These are phyloP conservation scores for Lepidochitona cinerea DNA, from an alignment of 2,888 invertebrate species.

Conservation along the genomic window DNA sequence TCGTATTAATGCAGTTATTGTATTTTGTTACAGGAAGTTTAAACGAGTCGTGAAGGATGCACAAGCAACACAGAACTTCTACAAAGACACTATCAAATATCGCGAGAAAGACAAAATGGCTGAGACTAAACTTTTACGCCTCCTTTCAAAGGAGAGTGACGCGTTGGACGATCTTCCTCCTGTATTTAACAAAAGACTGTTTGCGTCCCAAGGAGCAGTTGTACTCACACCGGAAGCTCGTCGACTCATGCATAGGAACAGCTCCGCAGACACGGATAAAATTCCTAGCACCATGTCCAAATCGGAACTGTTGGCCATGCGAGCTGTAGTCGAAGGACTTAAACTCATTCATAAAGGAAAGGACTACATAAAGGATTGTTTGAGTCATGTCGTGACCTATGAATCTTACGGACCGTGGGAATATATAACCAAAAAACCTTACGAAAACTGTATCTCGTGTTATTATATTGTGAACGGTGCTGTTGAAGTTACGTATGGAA, in stretches of 20 bases:
- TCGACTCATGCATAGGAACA: constrained; percentile 47
- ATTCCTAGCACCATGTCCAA: constrained; percentile 33
- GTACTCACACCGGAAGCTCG: constrained; percentile 53
- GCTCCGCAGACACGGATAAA: constrained; percentile 18
- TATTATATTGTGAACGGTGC: constrained; percentile 56
- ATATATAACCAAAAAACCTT: constrained; percentile 44
- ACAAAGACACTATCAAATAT: constrained; percentile 33
- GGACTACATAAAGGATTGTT: constrained; percentile 53
- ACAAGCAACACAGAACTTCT: constrained; percentile 40
- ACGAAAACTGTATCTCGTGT: constrained; percentile 49
- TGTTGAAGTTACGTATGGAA: constrained; percentile 57
- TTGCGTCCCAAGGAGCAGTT: constrained; percentile 44
- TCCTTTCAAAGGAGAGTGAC: constrained; percentile 6
- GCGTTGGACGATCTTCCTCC: constrained; percentile 42
- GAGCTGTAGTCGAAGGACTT: constrained; percentile 53
- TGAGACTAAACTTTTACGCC: constrained; percentile 9
- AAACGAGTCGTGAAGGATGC: constrained; percentile 39
- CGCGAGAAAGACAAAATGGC: constrained; percentile 27
- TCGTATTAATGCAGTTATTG: too few relatives aligned
- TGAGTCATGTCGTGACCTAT: constrained; percentile 48
- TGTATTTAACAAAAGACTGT: constrained; percentile 59
- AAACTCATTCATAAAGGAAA: constrained; percentile 53
- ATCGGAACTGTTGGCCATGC: constrained; percentile 42
- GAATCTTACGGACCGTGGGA: constrained; percentile 47
- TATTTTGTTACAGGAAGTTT: constrained; percentile 45